Evolutionary conservation across 92 coral and sea anemone genomes (phyloP), one percentile per base, ranked within the genome.

Genomic region (Porites divaricata): DNA sequence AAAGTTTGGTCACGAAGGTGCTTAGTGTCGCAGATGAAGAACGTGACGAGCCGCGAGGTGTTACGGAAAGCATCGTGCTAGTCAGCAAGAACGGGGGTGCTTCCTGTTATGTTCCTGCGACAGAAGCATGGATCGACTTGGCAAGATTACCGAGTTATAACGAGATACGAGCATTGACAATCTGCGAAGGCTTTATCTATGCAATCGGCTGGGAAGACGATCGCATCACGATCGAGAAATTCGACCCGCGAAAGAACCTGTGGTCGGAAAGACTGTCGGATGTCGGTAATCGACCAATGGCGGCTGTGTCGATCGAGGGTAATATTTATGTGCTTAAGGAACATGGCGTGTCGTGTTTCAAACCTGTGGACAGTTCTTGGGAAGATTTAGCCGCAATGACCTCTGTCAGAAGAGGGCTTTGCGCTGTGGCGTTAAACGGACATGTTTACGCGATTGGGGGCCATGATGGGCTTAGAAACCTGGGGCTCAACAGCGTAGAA

Each of bases 41-140:
- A 26, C 86, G 86, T 82, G 86, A 82, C 79, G 86, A 82, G 63
- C 86, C 86, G 23, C 86, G 86, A 24, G 86, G 86, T 82, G 79
- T 82, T 79, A 72, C 86, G 72, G 86, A 82, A 16, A 62, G 86
- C 23, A 24, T 82, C 23, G 72, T 82, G 72, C 16, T 82, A 72
- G 71, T 82, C 12, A 82, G 86, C 63, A 73, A 72, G 45, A 71
- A 82, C 25, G 86, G 86, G 19, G 61, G 51, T 12, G 51, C 72
- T 22, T 72, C 79, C 1, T 82, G 86, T 14, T 82, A 45, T 15
- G 25, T 62, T 59, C 86, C 86, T 24, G 79, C 57, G 0, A 45
- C 79, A 0, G 79, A 51, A 26, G 45, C 71, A 15, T 82, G 79
- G 86, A 72, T 72, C 14, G 79, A 82, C 53, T 61, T 82, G 61